A percentile compares a stretch with the other conserved stretches of the same genome.
phyloP scores from a whole-genome alignment of 2,888 invertebrate genomes.

The Stictocephala bisonia region DNA sequence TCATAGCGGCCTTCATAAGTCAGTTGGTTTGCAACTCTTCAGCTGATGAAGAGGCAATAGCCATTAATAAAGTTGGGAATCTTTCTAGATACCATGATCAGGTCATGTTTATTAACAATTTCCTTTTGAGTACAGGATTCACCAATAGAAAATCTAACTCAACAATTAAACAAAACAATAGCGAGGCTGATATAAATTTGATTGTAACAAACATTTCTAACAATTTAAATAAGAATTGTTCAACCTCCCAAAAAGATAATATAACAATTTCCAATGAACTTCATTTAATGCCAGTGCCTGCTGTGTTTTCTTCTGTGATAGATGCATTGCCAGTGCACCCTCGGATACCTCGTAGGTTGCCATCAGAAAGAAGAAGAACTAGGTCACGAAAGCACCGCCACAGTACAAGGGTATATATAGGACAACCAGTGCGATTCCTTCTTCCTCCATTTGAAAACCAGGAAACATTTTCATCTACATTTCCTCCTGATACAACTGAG shows the following conservation, averaged over 20 bases:
- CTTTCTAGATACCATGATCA: conserved; percentile 16
- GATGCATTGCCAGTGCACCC: conserved; percentile 38
- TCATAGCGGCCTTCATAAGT: no score
- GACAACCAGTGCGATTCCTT: conserved; percentile 51
- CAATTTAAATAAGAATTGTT: background rate
- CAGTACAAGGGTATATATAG: conserved; percentile 53
- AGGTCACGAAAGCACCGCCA: conserved; percentile 49
- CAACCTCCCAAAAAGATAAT: background rate
- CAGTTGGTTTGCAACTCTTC: no score
- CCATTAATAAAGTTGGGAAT: conserved; percentile 14
- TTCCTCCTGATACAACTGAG: background rate
- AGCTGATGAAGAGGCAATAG: no score
- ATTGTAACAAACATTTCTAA: background rate
- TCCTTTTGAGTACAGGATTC: background rate
- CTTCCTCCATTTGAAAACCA: conserved; percentile 47
- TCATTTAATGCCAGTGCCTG: conserved; percentile 15
- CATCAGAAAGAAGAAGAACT: background rate
- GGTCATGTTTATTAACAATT: conserved; percentile 21
- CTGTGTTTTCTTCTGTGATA: conserved; percentile 8
- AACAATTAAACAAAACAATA: no score
- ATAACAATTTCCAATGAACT: conserved; percentile 5
- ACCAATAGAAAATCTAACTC: background rate
- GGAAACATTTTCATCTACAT: background rate
- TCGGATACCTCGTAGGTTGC: conserved; percentile 27
- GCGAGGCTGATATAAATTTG: background rate